Conservation (phyloP, 2,797 vertebrate genomes). For the Momotus momota region DNA sequence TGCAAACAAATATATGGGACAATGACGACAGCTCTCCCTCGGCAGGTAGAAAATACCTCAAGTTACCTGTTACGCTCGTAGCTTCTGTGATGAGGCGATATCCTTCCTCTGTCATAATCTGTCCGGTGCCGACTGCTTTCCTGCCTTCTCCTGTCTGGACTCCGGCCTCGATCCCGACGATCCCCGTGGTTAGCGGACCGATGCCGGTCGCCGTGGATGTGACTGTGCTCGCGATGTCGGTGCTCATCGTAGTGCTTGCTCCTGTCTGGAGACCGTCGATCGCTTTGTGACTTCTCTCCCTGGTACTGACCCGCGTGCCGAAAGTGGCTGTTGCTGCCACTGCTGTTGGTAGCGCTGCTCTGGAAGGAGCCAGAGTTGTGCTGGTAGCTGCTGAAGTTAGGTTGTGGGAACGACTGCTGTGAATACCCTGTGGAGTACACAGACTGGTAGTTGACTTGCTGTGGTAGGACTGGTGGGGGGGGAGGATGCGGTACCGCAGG, state of each 20-base stretch:
- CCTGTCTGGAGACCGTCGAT: slow-evolving; percentile 87
- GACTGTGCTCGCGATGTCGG: slow-evolving; percentile 86
- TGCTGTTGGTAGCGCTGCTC: slow-evolving; percentile 60
- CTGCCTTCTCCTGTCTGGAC: slow-evolving; percentile 84
- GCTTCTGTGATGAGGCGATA: slow-evolving; percentile 86
- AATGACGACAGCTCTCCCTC: accelerated
- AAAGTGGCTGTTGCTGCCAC: slow-evolving; percentile 78
- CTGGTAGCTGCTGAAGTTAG: slow-evolving; percentile 84
- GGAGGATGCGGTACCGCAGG: slow-evolving; percentile 84
- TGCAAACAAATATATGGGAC: accelerated
- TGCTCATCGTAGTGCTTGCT: slow-evolving; percentile 89
- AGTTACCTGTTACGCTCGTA: slow-evolving; percentile 90
- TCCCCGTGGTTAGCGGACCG: slow-evolving; percentile 82
- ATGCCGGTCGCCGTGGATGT: slow-evolving; percentile 83
- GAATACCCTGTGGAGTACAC: slow-evolving; percentile 87
- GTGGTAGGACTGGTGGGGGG: slow-evolving; percentile 86
- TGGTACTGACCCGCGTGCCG: slow-evolving; percentile 85
- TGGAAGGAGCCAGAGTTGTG: slow-evolving; percentile 84
- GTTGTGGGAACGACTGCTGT: slow-evolving; percentile 85
- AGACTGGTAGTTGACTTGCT: slow-evolving; percentile 82
- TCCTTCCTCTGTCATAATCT: slow-evolving; percentile 87
- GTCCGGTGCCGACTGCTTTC: slow-evolving; percentile 87
- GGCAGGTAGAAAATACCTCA: not conserved
- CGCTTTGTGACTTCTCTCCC: slow-evolving; percentile 81
- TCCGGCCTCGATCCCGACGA: slow-evolving; percentile 88